Evolutionary conservation across 2,797 vertebrate species (phyloP).

Genomic region (Zenarchopterus dispar): DNA sequence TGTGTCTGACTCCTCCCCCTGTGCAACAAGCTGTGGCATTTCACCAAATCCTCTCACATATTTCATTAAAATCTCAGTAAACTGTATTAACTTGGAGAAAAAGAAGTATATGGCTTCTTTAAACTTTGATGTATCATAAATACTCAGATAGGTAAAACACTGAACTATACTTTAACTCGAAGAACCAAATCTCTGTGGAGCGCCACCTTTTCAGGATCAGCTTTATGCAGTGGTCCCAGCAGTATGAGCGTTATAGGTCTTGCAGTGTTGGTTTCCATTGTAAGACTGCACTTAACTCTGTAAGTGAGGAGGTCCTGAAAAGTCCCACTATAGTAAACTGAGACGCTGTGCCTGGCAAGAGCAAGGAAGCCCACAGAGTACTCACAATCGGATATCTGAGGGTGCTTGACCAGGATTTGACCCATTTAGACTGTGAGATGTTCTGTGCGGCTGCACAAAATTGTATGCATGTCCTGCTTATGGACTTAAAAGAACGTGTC

Average conservation of each 20-base stretch:
- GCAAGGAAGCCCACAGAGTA: constrained; percentile 33
- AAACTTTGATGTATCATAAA: too few relatives aligned
- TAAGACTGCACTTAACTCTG: constrained; percentile 36
- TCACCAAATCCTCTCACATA: too few relatives aligned
- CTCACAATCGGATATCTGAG: constrained; percentile 35
- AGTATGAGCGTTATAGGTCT: constrained; percentile 8
- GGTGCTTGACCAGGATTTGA: constrained; percentile 57
- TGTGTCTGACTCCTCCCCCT: too few relatives aligned
- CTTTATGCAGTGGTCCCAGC: background rate
- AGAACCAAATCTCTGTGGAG: background rate
- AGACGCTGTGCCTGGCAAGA: constrained; percentile 18
- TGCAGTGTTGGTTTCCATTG: constrained; percentile 23
- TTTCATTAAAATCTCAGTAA: too few relatives aligned
- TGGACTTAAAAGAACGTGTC: too few relatives aligned
- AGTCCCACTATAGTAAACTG: constrained; percentile 44
- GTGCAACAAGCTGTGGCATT: too few relatives aligned
- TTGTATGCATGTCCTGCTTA: too few relatives aligned
- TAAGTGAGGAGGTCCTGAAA: constrained; percentile 36
- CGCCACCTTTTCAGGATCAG: background rate
- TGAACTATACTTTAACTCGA: background rate
- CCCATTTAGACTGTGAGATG: constrained; percentile 47
- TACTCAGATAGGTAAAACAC: background rate
- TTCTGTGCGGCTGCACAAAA: constrained; percentile 2
- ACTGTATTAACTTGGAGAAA: too few relatives aligned
- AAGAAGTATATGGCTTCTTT: too few relatives aligned